Base-by-base conservation (phyloP, 2,797 vertebrate species). In the Eurystomus glaucurus region DNA sequence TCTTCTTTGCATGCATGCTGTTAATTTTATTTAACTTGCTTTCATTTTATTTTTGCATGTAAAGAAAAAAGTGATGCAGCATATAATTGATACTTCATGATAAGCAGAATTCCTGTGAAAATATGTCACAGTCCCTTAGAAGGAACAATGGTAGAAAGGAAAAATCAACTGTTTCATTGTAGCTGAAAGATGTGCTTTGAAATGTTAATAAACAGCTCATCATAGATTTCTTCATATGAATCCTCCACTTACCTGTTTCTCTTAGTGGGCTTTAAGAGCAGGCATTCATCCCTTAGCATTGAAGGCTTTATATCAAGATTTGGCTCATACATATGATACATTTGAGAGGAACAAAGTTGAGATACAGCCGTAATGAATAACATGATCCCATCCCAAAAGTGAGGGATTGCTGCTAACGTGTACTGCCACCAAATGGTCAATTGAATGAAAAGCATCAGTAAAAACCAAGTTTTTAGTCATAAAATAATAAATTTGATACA, bases 361-460 rank as follows among this genome's bases (percentile, higher is more conserved):
- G 58, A 85, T 55, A 72, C 10, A 90, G 72, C 10, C 0, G 0
- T 46, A 71, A 84, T 13, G 48, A 75, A 12, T 57, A 91, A 52
- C 12, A 84, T 14, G 39, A 4, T 64, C 62, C 28, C 8, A 71
- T 72, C 18, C 16, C 60, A 22, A 68, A 91, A 85, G 28, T 29
- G 14, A 65, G 19, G 33, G 21, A n/a, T 41, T 97, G 96, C 66
- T 96, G 94, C 96, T 98, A 96, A 93, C 78, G 2, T 76, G 72
- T 88, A 97, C 97, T 98, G 98, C 98, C 98, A 97, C 98, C 98
- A 97, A 75, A 96, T 96, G 98, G 98, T 76, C 10, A 33, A 35
- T n/a, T 29, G 84, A 50, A 51, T 79, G 89, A 97, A 98, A 90
- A 88, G 90, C 98, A 97, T 4, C 3, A 26, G 7, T 28, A 68